Percentiles rank a stretch among this genome's conserved stretches.
Evolutionary conservation across 2,113 vertebrate species (phyloP).

Genomic region (Prionailurus bengalensis): DNA sequence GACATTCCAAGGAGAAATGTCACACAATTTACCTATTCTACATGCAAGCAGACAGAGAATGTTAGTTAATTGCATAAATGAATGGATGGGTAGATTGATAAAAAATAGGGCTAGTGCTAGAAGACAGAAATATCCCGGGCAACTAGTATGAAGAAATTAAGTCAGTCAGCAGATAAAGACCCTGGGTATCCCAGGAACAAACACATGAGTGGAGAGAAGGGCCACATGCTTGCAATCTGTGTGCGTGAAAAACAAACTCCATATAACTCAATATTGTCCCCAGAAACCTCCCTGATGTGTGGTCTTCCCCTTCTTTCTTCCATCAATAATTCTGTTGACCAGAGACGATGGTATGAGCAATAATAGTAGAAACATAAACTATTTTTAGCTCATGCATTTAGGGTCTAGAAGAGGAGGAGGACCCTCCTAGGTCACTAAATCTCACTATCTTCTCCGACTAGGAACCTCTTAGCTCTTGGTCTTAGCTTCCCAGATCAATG

Average conservation of each 20-base stretch:
- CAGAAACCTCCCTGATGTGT: background rate
- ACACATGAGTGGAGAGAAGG: no score
- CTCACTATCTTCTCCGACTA: background rate
- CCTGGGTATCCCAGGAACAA: no score
- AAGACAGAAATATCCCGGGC: no score
- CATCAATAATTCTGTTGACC: background rate
- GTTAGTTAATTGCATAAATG: no score
- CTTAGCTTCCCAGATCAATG: background rate
- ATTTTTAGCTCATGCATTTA: background rate
- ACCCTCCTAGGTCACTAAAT: background rate
- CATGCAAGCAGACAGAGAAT: no score
- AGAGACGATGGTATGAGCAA: background rate
- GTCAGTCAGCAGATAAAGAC: no score
- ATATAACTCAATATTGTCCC: background rate
- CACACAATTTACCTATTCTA: no score
- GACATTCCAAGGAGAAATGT: no score
- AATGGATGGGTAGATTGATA: no score
- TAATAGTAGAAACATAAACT: background rate
- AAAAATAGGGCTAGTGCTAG: no score
- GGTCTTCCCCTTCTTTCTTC: background rate
- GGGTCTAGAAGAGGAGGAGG: background rate
- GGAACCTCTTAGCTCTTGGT: background rate
- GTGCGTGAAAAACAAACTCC: background rate
- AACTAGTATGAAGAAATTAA: no score
- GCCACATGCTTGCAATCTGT: background rate